Evolutionary conservation across 2,113 vertebrate genomes (phyloP), one percentile per base, ranked within the genome.

Genomic region (Dolichallabes microphthalmus): DNA sequence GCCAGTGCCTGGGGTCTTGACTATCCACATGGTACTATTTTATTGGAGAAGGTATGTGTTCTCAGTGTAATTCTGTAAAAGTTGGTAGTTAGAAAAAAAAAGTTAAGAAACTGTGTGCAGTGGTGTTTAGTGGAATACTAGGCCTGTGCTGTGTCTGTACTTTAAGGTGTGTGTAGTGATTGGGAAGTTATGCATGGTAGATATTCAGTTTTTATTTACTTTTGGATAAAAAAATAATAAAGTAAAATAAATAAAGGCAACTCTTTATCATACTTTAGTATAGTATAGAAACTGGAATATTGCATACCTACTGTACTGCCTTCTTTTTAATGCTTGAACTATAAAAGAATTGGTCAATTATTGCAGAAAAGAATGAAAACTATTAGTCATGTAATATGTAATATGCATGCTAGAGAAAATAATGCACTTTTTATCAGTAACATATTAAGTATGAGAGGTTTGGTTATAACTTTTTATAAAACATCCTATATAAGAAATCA

Each of bases 11-110:
- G 94, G 91, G 82, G 89, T 89, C 92, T 93, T 80, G 77, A 92
- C 89, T 92, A 94, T 90, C 94, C 92, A 0, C 96, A 95, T 92
- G 93, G 92, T 0, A 86, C 91, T 0, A 92, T 89, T 82, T 92
- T 94, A 35, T 61, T 92, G 89, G 93, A 90, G 20, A 93, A 94
- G 91, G 88, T 89, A 87, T 78, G 88, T 85, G 27, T 63, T 57
- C 61, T 22, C 9, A 19, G 35, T 73, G 63, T 52, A 27, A 10
- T 52, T 75, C 5, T 75, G 25, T 7, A 2, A 5, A 52, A 55
- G 45, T 5, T 75, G 32, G 30, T 58, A 60, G 53, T 10, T 25
- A 30, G 10, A 77, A 57, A 77, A 60, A 32, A 77, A 57, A 77
- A 60, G n/a, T 64, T 73, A 32, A 32, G 50, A 79, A 32, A 9